Conservation (phyloP, 2,888 invertebrate genomes). For the Bombylius major region DNA sequence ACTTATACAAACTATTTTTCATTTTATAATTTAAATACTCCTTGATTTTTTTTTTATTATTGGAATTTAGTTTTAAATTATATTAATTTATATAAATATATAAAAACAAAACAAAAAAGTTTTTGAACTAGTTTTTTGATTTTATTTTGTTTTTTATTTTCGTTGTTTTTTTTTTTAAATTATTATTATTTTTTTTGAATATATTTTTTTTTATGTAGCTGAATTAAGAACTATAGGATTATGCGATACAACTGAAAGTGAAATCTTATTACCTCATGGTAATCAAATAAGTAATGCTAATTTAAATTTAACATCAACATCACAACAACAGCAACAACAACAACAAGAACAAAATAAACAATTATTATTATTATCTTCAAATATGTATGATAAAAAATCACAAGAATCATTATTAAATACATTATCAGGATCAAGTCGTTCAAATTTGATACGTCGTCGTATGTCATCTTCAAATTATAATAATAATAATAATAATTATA, state of each 20-base stretch:
- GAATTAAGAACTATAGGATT: constrained; percentile 26
- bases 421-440: no score
- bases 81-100: no score
- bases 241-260: constrained; percentile 21
- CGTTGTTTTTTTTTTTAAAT: constrained; percentile 13
- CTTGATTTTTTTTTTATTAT: no score
- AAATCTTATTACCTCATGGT: constrained; percentile 17
- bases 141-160: constrained; percentile 10
- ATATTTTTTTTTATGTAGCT: constrained; percentile 18
- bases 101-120: no score
- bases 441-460: no score
- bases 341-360: constrained; percentile 3
- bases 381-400: no score
- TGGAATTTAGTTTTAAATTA: no score
- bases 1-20: no score
- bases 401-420: no score
- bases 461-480: neutral
- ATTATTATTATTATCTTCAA: neutral
- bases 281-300: neutral
- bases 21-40: no score
- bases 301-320: constrained; percentile 1
- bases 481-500: neutral
- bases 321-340: neutral
- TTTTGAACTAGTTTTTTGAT: constrained; percentile 1
- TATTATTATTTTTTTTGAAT: constrained; percentile 5